Evolutionary conservation across 2,888 invertebrate genomes (phyloP).

Genomic region (Branchinecta sandiegonensis): DNA sequence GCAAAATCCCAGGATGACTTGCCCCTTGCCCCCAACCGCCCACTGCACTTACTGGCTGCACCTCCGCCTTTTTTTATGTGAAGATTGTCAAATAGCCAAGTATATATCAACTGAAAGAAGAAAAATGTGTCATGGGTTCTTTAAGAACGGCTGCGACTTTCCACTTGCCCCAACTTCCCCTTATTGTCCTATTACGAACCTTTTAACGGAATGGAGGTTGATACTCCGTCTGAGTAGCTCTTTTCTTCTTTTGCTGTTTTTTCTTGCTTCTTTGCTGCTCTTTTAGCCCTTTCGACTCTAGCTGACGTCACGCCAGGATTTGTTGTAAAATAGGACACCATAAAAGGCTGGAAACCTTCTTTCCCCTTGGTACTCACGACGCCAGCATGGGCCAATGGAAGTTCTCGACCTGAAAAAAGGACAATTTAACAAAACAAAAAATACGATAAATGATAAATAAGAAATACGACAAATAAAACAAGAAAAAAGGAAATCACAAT

Average conservation of each 20-base stretch:
- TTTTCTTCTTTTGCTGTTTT: conserved; percentile 20
- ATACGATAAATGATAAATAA: background rate
- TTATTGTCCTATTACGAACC: too few species aligned
- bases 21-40: too few species aligned
- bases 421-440: conserved; percentile 19
- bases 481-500: too few species aligned
- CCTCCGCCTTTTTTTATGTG: too few species aligned
- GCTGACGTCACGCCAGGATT: background rate
- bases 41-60: too few species aligned
- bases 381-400: conserved; percentile 70
- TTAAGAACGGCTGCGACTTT: too few species aligned
- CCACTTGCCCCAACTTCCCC: too few species aligned
- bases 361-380: conserved; percentile 54
- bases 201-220: conserved; percentile 19
- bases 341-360: conserved; percentile 74
- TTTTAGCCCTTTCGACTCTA: conserved; percentile 12
- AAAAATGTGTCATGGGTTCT: too few species aligned
- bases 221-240: conserved; percentile 18
- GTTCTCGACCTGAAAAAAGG: conserved; percentile 45
- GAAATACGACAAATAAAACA: too few species aligned
- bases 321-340: conserved; percentile 57
- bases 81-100: too few species aligned
- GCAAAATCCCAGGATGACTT: too few species aligned
- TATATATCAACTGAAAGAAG: too few species aligned
- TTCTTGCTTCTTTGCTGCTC: conserved; percentile 19